Evolutionary conservation across 2,797 vertebrate genomes (phyloP), one percentile per base, ranked within the genome.

Genomic region (Luscinia luscinia): DNA sequence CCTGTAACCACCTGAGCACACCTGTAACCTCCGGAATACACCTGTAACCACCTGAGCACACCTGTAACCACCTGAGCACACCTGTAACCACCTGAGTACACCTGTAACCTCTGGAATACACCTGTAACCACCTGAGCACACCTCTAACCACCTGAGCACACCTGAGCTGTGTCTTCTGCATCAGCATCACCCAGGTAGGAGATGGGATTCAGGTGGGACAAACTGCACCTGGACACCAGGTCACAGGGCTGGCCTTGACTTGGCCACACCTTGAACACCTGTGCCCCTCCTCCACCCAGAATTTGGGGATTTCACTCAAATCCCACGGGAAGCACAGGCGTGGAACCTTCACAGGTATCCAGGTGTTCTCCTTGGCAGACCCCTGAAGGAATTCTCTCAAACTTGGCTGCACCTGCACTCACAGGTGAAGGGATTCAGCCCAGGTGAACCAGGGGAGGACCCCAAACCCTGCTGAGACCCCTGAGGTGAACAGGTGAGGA

Each of bases 301-400:
- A 7, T 1, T 21, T 27, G 26, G 38, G 18, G 11, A 32, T 54
- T 26, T 70, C 57, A 15, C 43, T 24, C 34, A 20, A 73, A 45
- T 11, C 46, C 54, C 46, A 28, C 0, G 1, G 28, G 28, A 16
- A 46, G 20, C 28, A 28, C 20, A 8, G 28, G 4, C 8, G 7
- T 15, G 27, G 21, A 36, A 24, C n/a, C 9, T 9, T 7, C 54
- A 23, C 83, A 61, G 55, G 63, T 77, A 38, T 20, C 48, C 55
- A 55, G 34, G 30, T 40, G 41, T 1, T n/a, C 28, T 34, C 28
- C 45, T 5, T 7, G 45, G 45, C 36, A 49, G 22, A 51, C 2
- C 11, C 38, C 32, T 22, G 46, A 27, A 51, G 12, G 12, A 59
- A 45, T 16, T 22, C 82, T 22, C 45, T 27, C 23, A 6, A 38